Evolutionary conservation across 2,888 invertebrate genomes (phyloP), one percentile per base, ranked within the genome.

Genomic region (Portevinia maculata): DNA sequence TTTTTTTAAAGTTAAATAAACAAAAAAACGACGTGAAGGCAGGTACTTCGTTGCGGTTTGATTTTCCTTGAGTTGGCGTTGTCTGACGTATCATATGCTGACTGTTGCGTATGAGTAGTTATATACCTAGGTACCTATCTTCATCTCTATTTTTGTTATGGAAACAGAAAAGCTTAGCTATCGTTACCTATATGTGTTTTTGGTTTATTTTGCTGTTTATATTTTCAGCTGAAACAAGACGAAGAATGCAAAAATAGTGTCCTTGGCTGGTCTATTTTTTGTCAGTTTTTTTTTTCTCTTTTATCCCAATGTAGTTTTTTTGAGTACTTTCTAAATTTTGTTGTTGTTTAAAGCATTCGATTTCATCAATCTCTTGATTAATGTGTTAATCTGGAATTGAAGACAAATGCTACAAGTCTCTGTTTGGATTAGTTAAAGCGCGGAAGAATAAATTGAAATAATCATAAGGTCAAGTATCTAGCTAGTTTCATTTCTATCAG

Each of bases 51-150:
- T 71, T 59, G 60, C 64, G 57, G 75, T 76, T 65, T 65, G 76
- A 41, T 83, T n/a, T 83, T 71, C 76, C 81, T 83, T 83, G 81
- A 81, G 48, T 52, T 70, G 64, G 53, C 46, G 60, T 15, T 55
- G 55, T 55, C 55, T 79, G 55, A 7, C 57, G 34, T 34, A 50
- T 50, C 34, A 62, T 32, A n/a, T n/a, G 32, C 64, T 59, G 17
- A 64, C 34, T 69, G 65, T 71, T 83, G 70, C 64, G 64, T 76
- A 75, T 64, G 50, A 69, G 44, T 79, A 13, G 11, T n/a, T n/a
- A n/a, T n/a, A n/a, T n/a, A n/a, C n/a, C n/a, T n/a, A n/a, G n/a
- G n/a, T n/a, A n/a, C n/a, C n/a, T n/a, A 74, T 55, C 62, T 65
- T 70, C 64, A 70, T 75, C 62, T 3, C 5, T 81, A 32, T 28